A percentile compares a stretch with the other conserved stretches of the same genome.
Evolutionary conservation across 2,113 vertebrate species (phyloP).

Genomic region (Tricholaema leucomelas): DNA sequence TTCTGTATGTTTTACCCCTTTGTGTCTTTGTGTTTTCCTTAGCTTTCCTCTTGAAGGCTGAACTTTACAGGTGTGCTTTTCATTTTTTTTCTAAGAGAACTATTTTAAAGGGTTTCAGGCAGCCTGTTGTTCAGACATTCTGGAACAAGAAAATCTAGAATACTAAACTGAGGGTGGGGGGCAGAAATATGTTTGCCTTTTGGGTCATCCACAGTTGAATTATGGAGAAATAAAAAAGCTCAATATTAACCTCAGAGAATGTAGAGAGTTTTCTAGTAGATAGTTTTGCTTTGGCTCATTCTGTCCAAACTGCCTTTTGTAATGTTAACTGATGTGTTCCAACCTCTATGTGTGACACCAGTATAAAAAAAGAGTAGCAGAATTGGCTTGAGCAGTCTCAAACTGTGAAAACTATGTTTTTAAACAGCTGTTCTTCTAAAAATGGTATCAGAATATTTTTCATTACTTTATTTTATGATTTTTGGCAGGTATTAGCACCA

Average conservation of each 20-base stretch:
- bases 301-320: neutral
- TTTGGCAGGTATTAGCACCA: slow-evolving; percentile 85
- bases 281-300: neutral
- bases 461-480: slow-evolving; percentile 24
- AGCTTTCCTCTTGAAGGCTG: neutral
- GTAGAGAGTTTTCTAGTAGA: neutral
- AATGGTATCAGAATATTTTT: neutral
- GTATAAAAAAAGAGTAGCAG: neutral
- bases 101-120: neutral
- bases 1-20: neutral
- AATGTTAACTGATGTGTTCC: neutral
- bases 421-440: neutral
- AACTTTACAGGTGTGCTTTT: neutral
- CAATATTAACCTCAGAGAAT: neutral
- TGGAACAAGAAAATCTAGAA: neutral
- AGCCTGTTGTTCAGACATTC: neutral
- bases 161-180: neutral
- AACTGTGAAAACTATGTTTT: neutral
- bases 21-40: neutral
- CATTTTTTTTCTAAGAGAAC: neutral
- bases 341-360: neutral
- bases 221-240: neutral
- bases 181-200: neutral
- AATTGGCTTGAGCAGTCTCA: neutral
- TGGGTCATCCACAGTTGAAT: neutral